Evolutionary conservation across 2,113 vertebrate species (phyloP).

Genomic region (Piaya cayana): DNA sequence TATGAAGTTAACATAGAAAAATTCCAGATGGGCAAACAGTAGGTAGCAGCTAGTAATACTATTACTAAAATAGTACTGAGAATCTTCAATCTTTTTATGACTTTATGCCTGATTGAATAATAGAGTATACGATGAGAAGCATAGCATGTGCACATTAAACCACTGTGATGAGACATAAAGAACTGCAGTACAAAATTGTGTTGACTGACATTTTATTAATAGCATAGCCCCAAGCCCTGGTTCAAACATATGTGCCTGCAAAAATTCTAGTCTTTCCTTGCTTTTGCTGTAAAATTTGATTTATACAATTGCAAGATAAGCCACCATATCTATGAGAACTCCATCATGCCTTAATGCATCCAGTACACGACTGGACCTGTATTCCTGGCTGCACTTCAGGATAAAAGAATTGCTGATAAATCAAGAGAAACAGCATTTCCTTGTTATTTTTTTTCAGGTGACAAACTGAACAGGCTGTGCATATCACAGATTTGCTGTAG

Average conservation of each 20-base stretch:
- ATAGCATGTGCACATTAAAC: background rate
- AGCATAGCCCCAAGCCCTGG: background rate
- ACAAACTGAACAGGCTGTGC: background rate
- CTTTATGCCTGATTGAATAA: background rate
- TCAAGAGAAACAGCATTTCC: background rate
- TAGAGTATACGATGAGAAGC: background rate
- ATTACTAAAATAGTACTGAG: background rate
- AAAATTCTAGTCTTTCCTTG: background rate
- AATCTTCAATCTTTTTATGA: background rate
- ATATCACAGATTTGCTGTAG: background rate
- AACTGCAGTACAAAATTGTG: background rate
- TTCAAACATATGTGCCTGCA: accelerated
- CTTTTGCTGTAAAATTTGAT: background rate
- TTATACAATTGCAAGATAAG: background rate
- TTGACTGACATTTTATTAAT: background rate
- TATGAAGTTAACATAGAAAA: background rate
- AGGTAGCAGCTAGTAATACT: background rate
- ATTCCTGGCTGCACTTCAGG: background rate
- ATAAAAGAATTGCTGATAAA: background rate
- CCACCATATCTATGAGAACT: background rate
- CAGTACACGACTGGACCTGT: background rate
- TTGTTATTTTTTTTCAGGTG: background rate
- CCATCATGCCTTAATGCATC: background rate
- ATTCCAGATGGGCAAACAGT: background rate
- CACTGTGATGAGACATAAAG: background rate